A percentile compares a stretch with the other conserved stretches of the same genome.
Evolutionary conservation across 37 sponge, comb jelly and placozoan species (phyloP).

Genomic region (Crambe crambe): DNA sequence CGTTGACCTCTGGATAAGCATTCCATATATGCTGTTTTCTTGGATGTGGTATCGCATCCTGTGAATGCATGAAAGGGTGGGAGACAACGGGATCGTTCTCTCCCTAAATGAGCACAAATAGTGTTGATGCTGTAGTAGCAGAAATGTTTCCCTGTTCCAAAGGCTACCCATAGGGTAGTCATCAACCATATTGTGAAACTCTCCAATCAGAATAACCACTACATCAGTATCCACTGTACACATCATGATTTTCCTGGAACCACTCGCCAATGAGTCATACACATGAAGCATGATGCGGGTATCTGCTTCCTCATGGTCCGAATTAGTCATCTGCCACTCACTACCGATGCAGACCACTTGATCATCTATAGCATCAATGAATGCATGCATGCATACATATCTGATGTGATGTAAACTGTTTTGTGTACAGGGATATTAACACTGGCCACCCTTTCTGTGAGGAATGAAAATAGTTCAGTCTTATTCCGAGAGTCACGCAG

Average conservation of each 20-base stretch:
- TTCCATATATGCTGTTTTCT: too few species aligned
- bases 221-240: background rate
- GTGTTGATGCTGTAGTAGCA: constrained; percentile 28
- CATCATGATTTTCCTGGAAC: constrained; percentile 4
- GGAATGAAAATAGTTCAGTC: constrained; percentile 43
- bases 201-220: constrained; percentile 20
- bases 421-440: too few species aligned
- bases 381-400: too few species aligned
- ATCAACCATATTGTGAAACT: constrained; percentile 17
- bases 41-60: constrained; percentile 28
- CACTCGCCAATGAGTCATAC: too few species aligned
- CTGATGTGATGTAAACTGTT: too few species aligned
- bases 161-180: constrained; percentile 12
- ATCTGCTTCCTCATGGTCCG: too few species aligned
- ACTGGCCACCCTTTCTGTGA: too few species aligned
- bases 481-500: constrained; percentile 40
- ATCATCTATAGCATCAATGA: background rate
- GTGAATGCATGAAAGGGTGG: too few species aligned
- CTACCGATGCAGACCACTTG: constrained; percentile 4
- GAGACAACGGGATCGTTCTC: constrained; percentile 1
- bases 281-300: too few species aligned
- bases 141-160: too few species aligned
- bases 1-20: too few species aligned
- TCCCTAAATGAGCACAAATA: constrained; percentile 24
- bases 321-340: background rate